Evolutionary conservation across 1,140 invertebrate species (phyloP), one percentile per base, ranked within the genome.

Genomic region (Drosophila sp.): DNA sequence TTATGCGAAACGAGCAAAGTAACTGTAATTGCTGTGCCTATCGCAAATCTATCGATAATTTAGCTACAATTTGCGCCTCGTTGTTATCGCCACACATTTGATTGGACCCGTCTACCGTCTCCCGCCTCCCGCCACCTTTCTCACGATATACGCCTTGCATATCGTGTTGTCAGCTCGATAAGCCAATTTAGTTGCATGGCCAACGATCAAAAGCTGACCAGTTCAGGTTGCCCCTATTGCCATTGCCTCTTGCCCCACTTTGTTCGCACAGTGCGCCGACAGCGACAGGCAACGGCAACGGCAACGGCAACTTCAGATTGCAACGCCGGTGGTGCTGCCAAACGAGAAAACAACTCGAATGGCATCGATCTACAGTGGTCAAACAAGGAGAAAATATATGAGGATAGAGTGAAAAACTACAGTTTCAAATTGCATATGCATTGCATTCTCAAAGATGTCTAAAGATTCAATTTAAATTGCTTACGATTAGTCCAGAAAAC

Each of bases 21-120:
- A 73, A 72, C 54, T 66, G 62, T 72, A 72, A 73, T 67, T 65
- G 56, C 29, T 40, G 46, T 41, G 50, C 50, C 69, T 77, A 84
- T 84, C 76, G 64, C 48, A 29, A 48, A 76, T 87, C 82, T 87
- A 82, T 86, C 64, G 78, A 87, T 87, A 86, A 86, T 82, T 86
- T 78, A 63, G 41, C 48, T 53, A 50, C 51, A 70, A 74, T 74
- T 74, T 74, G 57, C 72, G 65, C 57, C 65, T 61, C 6, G 57
- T 69, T 70, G 48, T 25, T 80, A 70, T 78, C 86, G 77, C 74
- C 64, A 40, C 54, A 63, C 29, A 14, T 48, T 29, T 41, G 51
- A 27, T 38, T 32, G 25, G 25, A 40, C 18, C 36, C 9, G 21
- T 9, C 51, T 41, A 6, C 36, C 38, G 16, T 18, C 38, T n/a